Conservation (phyloP, 1,140 invertebrate species). For the Centruroides sculpturatus region DNA sequence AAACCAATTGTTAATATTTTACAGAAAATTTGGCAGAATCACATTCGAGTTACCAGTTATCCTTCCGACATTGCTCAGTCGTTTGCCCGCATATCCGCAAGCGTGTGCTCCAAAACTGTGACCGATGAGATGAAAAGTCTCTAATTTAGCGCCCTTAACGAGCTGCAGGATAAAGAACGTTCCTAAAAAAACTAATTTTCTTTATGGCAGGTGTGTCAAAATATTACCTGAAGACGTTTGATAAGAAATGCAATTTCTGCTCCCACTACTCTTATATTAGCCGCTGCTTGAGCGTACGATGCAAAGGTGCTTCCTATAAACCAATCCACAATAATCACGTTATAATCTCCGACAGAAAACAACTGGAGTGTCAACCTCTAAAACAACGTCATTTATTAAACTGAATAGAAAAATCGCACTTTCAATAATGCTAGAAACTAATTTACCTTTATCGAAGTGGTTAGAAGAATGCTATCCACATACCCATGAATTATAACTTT, state of each 20-base stretch:
- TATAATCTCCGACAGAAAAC: neutral
- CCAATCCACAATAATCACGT: neutral
- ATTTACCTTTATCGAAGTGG: constrained; percentile 5
- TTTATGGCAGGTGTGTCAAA: no score
- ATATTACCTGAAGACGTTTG: constrained; percentile 3
- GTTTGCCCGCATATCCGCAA: constrained; percentile 65
- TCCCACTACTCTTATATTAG: constrained; percentile 44
- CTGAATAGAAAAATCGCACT: neutral
- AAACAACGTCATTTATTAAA: no score
- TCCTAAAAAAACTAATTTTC: no score
- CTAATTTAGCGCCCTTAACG: neutral
- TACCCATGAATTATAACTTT: constrained; percentile 68
- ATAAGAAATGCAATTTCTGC: constrained; percentile 33
- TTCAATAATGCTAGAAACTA: neutral
- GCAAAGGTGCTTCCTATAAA: neutral
- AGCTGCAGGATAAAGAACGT: neutral
- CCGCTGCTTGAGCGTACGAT: constrained; percentile 21
- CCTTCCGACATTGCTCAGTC: constrained; percentile 51
- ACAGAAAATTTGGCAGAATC: no score
- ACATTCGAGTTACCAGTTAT: constrained; percentile 43
- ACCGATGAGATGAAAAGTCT: constrained; percentile 31
- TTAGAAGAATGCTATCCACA: constrained; percentile 6
- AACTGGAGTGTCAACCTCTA: neutral
- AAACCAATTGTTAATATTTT: neutral
- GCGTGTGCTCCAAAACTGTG: constrained; percentile 73